These are phyloP conservation scores for Leptopilina boulardi DNA, from an alignment of 1,140 invertebrate species.

Conservation along the genomic window DNA sequence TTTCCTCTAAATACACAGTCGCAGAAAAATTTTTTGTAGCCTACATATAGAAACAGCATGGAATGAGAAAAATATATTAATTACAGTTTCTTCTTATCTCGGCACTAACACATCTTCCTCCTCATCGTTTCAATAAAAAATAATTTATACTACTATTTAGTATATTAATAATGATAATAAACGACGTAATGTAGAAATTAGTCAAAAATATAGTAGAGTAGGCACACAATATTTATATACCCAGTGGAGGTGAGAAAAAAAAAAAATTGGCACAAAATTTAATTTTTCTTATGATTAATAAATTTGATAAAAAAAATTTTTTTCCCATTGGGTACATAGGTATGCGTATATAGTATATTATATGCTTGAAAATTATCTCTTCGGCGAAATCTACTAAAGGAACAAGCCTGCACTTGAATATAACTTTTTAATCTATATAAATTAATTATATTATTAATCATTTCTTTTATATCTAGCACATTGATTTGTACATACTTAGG, in stretches of 20 bases:
- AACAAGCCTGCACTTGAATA: slow-evolving; percentile 52
- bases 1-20: slow-evolving; percentile 29
- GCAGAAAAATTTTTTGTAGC: slow-evolving; percentile 49
- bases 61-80: slow-evolving; percentile 52
- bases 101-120: slow-evolving; percentile 59
- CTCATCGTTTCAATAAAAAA: slow-evolving; percentile 47
- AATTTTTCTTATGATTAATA: too few relatives aligned
- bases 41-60: slow-evolving; percentile 54
- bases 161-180: slow-evolving; percentile 39
- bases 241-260: too few relatives aligned
- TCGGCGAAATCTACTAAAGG: slow-evolving; percentile 5
- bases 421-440: slow-evolving; percentile 35
- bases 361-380: slow-evolving; percentile 45
- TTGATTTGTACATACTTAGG: slow-evolving; percentile 33
- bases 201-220: slow-evolving; percentile 49
- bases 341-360: too few relatives aligned
- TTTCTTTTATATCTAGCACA: slow-evolving; percentile 38
- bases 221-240: slow-evolving; percentile 8
- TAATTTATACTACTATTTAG: not conserved
- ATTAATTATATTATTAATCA: slow-evolving; percentile 25
- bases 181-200: slow-evolving; percentile 52
- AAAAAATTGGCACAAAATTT: too few relatives aligned
- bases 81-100: slow-evolving; percentile 53
- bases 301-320: too few relatives aligned
- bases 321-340: too few relatives aligned